Evolutionary conservation across 2,113 vertebrate species (phyloP).

Genomic region (Gasterosteus aculeatus): DNA sequence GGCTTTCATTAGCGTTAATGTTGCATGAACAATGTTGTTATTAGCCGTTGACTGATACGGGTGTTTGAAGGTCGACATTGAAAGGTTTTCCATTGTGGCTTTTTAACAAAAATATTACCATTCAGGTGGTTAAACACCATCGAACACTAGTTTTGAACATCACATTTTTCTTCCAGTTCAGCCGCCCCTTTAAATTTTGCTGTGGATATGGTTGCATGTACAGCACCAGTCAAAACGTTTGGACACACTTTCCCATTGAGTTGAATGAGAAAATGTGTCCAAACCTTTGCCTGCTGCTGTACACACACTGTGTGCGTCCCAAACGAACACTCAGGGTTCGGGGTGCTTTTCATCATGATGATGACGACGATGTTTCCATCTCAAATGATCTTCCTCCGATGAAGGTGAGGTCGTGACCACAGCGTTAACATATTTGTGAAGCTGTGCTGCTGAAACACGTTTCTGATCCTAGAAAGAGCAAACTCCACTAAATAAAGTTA

Average conservation of each 20-base stretch:
- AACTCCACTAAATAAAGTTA: not conserved
- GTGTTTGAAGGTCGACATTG: slow-evolving; percentile 53
- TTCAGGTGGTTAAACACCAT: not conserved
- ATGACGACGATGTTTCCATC: not conserved
- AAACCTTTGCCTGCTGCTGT: too few species aligned
- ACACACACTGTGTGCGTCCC: too few species aligned
- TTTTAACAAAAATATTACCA: not conserved
- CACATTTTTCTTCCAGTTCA: not conserved
- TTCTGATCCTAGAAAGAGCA: not conserved
- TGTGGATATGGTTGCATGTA: not conserved
- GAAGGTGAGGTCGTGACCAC: not conserved
- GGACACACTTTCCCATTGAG: too few species aligned
- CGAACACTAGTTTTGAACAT: not conserved
- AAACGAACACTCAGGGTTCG: too few species aligned
- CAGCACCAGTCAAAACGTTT: not conserved
- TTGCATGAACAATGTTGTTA: slow-evolving; percentile 64
- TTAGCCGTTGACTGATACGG: slow-evolving; percentile 53
- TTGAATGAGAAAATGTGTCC: too few species aligned
- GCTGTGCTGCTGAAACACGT: not conserved
- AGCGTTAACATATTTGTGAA: not conserved
- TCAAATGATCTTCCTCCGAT: not conserved
- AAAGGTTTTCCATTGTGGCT: not conserved
- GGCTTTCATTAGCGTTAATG: slow-evolving; percentile 65
- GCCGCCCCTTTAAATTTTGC: not conserved
- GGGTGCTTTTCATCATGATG: too few species aligned